phyloP scores from a whole-genome alignment of 1,140 invertebrate genomes.

The Adoxophyes honmai region DNA sequence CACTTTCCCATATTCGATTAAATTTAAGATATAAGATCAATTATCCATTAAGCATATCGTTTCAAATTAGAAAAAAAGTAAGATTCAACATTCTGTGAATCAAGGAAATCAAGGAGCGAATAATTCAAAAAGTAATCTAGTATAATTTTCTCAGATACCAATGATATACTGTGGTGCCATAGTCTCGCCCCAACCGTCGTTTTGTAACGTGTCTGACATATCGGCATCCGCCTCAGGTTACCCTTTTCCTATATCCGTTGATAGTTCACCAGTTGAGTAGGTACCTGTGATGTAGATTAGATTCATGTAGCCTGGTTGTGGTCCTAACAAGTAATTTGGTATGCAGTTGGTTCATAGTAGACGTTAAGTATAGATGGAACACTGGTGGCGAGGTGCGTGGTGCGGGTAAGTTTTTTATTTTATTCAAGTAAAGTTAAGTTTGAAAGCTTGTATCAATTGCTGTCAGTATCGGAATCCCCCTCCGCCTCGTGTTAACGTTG shows the following conservation, averaged over 20 bases:
- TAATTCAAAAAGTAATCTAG: neutral
- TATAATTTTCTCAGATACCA: constrained; percentile 42
- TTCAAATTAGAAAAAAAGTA: no score
- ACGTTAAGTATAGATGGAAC: neutral
- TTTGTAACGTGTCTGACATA: constrained; percentile 66
- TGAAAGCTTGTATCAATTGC: constrained; percentile 18
- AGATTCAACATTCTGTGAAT: no score
- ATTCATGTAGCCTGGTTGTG: neutral
- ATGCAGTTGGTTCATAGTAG: neutral
- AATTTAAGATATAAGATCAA: no score
- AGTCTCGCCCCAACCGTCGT: constrained; percentile 67
- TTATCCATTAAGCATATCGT: no score
- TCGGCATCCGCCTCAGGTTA: constrained; percentile 63
- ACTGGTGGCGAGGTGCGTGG: constrained; percentile 37
- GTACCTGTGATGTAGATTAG: neutral
- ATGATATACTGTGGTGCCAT: constrained; percentile 68
- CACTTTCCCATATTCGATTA: no score
- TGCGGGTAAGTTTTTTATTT: constrained; percentile 47
- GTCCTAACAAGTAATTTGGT: neutral
- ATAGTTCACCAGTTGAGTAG: neutral
- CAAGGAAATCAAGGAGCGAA: no score
- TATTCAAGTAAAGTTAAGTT: constrained; percentile 21
- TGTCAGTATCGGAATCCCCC: neutral
- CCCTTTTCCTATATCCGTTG: neutral
- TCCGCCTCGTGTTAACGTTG: constrained; percentile 21